phyloP scores from a whole-genome alignment of 2,888 invertebrate species.

The Chalcis sispes region DNA sequence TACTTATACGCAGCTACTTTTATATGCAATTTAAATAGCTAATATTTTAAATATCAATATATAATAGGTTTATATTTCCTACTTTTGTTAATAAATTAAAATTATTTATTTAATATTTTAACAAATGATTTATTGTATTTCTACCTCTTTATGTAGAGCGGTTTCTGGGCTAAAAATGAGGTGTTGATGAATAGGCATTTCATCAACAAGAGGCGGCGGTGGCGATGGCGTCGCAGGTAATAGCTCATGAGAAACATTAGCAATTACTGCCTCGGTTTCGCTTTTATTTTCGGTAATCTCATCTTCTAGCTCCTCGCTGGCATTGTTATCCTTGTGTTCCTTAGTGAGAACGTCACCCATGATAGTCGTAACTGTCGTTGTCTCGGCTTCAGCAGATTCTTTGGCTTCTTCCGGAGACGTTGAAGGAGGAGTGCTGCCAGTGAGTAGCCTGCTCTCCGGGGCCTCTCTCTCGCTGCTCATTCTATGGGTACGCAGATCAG shows the following conservation, averaged over 20 bases:
- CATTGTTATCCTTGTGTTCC: conserved; percentile 59
- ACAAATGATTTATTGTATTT: background rate
- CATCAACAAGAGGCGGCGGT: background rate
- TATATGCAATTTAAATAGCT: too few relatives aligned
- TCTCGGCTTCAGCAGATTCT: background rate
- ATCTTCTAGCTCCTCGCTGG: conserved; percentile 2
- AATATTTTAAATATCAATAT: too few relatives aligned
- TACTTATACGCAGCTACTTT: too few relatives aligned
- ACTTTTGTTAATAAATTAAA: background rate
- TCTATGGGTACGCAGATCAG: conserved; percentile 32
- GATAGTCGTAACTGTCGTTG: background rate
- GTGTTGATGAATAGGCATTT: background rate
- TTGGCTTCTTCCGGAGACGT: background rate
- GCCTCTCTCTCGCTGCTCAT: conserved; percentile 52
- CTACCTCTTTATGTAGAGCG: background rate
- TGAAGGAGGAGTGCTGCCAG: conserved; percentile 21
- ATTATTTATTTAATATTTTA: background rate
- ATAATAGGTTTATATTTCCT: too few relatives aligned
- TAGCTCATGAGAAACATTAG: background rate
- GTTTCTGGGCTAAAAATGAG: background rate
- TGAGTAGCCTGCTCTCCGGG: conserved; percentile 47
- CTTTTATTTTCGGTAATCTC: background rate
- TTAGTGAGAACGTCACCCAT: conserved; percentile 75
- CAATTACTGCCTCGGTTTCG: background rate
- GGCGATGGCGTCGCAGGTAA: conserved; percentile 1